These are phyloP conservation scores for Rhadinocentrus ornatus DNA, from an alignment of 2,797 vertebrate species.

Conservation along the genomic window DNA sequence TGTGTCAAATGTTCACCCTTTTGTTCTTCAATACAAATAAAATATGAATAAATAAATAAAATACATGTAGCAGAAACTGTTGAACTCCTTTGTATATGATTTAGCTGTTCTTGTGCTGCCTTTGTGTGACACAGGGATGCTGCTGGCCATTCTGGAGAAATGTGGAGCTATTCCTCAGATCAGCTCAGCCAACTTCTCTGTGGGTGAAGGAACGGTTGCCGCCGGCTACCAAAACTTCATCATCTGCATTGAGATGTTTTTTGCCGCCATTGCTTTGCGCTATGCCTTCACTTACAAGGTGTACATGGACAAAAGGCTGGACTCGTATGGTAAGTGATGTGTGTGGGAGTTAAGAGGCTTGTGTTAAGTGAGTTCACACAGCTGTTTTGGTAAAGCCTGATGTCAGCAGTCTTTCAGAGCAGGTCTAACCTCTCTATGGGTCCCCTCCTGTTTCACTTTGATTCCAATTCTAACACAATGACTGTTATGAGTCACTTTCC, in stretches of 20 bases:
- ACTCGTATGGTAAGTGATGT: constrained; percentile 87
- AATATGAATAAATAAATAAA: not conserved
- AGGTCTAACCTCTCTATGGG: constrained; percentile 18
- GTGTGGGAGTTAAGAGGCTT: not conserved
- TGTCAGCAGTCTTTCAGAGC: constrained; percentile 15
- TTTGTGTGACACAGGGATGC: constrained; percentile 86
- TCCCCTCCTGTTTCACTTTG: constrained; percentile 2
- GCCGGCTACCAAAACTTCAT: constrained; percentile 99
- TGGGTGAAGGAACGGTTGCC: constrained; percentile 96
- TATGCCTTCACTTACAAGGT: constrained; percentile 97
- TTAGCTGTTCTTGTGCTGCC: not conserved
- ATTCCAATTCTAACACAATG: constrained; percentile 14
- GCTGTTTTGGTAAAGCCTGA: constrained; percentile 1
- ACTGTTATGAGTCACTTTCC: constrained; percentile 22
- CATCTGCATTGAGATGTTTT: constrained; percentile 99
- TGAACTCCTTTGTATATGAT: not conserved
- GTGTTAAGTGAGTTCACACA: not conserved
- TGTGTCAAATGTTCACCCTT: too few species aligned
- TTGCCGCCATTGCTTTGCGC: constrained; percentile 93
- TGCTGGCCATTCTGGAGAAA: constrained; percentile 97
- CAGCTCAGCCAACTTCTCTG: constrained; percentile 88
- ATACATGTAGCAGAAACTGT: not conserved
- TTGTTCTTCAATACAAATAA: not conserved
- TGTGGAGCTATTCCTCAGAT: constrained; percentile 98
- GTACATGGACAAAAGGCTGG: constrained; percentile 95